Conservation (phyloP, 1,140 invertebrate species). For the Musca vetustissima region DNA sequence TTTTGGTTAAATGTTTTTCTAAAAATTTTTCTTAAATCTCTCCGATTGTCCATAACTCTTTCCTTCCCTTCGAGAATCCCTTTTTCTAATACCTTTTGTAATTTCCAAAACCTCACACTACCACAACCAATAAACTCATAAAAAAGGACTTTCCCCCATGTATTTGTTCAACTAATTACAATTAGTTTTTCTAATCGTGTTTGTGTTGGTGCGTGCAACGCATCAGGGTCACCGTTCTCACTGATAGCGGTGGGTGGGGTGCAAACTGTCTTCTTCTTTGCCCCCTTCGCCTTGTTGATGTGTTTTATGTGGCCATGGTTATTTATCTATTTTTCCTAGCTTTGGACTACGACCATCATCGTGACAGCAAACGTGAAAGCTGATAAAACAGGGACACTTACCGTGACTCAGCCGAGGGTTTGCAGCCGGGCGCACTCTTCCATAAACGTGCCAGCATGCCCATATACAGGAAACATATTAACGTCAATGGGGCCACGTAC, state of each 20-base stretch:
- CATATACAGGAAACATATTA: too few relatives aligned
- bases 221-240: background rate
- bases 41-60: too few relatives aligned
- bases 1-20: too few relatives aligned
- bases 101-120: too few relatives aligned
- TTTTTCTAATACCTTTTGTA: too few relatives aligned
- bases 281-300: slow-evolving; percentile 1
- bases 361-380: background rate
- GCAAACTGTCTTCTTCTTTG: too few relatives aligned
- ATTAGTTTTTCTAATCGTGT: background rate
- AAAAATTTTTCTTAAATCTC: too few relatives aligned
- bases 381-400: slow-evolving; percentile 28
- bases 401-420: slow-evolving; percentile 63
- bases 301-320: background rate
- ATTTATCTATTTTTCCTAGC: too few relatives aligned
- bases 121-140: too few relatives aligned
- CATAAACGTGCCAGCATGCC: too few relatives aligned
- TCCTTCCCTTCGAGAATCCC: too few relatives aligned
- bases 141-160: background rate
- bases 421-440: slow-evolving; percentile 75
- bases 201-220: background rate
- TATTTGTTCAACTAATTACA: slow-evolving; percentile 6
- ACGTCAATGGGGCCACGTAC: slow-evolving; percentile 80
- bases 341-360: too few relatives aligned
- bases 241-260: background rate